Percentiles rank a stretch among this genome's conserved stretches.
Conservation (phyloP, 2,888 invertebrate species). For the Ischnura elegans region DNA sequence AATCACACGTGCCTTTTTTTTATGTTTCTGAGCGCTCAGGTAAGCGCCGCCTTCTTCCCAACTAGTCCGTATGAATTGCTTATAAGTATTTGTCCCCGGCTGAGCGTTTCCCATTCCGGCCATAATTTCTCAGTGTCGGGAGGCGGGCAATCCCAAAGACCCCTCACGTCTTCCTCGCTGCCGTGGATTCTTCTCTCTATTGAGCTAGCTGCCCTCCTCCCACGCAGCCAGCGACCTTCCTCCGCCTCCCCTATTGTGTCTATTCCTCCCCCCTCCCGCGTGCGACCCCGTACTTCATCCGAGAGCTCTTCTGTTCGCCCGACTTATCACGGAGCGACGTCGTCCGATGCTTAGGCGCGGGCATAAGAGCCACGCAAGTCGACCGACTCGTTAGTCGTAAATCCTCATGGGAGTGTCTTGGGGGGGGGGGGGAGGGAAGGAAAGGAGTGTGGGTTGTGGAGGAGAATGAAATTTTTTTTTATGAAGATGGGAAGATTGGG, state of each 20-base stretch:
- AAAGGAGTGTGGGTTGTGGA: not conserved
- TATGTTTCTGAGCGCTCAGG: too few relatives aligned
- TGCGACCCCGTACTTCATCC: conserved; percentile 37
- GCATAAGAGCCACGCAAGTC: conserved; percentile 34
- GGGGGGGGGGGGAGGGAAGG: too few relatives aligned
- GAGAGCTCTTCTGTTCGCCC: conserved; percentile 24
- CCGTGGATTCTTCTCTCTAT: conserved; percentile 28
- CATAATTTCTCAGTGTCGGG: not conserved
- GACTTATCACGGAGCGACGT: conserved; percentile 34
- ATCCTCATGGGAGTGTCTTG: not conserved
- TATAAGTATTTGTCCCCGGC: not conserved
- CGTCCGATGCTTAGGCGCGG: conserved; percentile 23
- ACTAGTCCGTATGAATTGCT: not conserved
- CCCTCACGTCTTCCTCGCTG: conserved; percentile 27
- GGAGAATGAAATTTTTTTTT: conserved; percentile 16
- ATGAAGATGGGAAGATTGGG: not conserved
- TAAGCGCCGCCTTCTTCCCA: not conserved
- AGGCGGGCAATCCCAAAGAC: conserved; percentile 5
- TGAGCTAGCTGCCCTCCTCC: conserved; percentile 21
- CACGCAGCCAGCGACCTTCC: conserved; percentile 64
- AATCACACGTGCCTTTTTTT: too few relatives aligned
- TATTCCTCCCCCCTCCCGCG: conserved; percentile 45
- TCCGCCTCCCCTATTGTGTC: conserved; percentile 66
- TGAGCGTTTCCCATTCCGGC: not conserved
- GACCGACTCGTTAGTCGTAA: conserved; percentile 33